Evolutionary conservation across 2,888 invertebrate species (phyloP).

Genomic region (Acanthosepion esculentum): DNA sequence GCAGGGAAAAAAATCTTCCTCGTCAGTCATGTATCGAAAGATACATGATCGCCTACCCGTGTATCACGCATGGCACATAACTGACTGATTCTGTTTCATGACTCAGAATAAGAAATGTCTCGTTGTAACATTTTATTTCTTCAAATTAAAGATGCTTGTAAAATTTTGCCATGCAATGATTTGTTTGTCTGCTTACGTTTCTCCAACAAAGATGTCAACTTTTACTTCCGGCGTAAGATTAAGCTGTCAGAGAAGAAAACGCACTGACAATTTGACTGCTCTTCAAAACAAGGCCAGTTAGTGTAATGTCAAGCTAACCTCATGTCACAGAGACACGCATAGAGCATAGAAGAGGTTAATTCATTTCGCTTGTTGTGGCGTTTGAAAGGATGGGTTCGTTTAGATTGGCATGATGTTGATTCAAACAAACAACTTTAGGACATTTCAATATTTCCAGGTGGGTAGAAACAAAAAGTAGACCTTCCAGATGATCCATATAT

Average conservation of each 20-base stretch:
- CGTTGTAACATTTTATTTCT: no score
- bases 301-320: not conserved
- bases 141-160: not conserved
- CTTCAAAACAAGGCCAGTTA: not conserved
- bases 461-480: no score
- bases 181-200: not conserved
- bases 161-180: not conserved
- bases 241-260: not conserved
- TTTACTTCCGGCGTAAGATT: not conserved
- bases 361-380: not conserved
- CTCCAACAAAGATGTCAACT: not conserved
- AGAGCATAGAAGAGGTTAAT: not conserved
- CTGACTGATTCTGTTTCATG: no score
- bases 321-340: not conserved
- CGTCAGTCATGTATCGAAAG: no score
- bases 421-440: not conserved
- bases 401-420: not conserved
- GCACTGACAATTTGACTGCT: not conserved
- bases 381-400: not conserved
- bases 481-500: not conserved
- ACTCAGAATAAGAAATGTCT: no score
- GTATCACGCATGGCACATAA: no score
- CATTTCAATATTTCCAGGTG: not conserved
- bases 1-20: no score
- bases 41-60: no score